Percentiles rank a stretch among this genome's conserved stretches.
phyloP scores from a whole-genome alignment of 2,888 invertebrate genomes.

The Caenorhabditis imperialis region DNA sequence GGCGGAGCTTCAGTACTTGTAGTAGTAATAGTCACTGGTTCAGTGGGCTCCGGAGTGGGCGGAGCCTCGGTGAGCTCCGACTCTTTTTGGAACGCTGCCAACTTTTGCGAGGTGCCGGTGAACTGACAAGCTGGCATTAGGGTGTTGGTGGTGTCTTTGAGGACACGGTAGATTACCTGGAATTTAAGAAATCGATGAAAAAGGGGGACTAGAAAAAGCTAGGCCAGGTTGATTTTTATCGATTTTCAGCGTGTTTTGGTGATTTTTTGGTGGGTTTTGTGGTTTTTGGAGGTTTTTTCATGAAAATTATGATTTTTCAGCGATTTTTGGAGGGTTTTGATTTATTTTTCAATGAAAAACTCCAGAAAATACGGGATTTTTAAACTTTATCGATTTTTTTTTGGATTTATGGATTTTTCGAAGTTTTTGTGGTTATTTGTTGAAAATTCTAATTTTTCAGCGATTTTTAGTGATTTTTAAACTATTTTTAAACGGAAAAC shows the following conservation, averaged over 20 bases:
- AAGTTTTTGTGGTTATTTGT: no score
- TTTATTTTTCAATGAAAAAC: background rate
- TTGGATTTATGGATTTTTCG: background rate
- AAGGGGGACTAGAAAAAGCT: no score
- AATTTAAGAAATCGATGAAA: no score
- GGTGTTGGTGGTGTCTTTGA: conserved; percentile 77
- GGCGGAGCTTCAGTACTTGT: no score
- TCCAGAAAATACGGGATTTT: background rate
- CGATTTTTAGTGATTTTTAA: no score
- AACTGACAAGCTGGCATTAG: conserved; percentile 77
- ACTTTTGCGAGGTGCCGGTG: conserved; percentile 64
- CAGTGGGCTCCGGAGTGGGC: conserved; percentile 4
- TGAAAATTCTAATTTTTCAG: no score
- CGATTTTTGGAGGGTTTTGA: background rate
- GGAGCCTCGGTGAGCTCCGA: conserved; percentile 2
- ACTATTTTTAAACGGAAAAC: no score
- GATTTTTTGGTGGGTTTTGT: no score
- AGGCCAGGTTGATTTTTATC: no score
- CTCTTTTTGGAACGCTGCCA: conserved; percentile 42
- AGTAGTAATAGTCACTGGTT: conserved; percentile 10
- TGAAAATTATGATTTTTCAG: no score
- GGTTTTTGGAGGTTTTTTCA: no score
- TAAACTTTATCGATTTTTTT: background rate
- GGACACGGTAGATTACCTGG: conserved; percentile 76
- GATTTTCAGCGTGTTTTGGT: no score